phyloP scores from a whole-genome alignment of 92 coral and sea anemone genomes.

The Actinostola sp. region DNA sequence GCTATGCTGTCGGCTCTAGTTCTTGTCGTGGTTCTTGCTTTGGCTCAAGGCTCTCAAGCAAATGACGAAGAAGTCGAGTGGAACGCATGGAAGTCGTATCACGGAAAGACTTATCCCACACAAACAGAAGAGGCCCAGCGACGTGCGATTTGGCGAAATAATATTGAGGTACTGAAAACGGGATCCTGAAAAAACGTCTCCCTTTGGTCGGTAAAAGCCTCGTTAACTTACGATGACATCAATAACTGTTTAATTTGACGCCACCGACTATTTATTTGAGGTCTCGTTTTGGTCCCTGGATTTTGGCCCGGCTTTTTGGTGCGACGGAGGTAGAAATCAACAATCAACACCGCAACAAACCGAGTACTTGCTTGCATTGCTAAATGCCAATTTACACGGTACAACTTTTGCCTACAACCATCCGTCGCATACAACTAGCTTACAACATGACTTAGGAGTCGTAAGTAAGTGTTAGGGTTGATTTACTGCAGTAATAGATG shows the following conservation, averaged over 20 bases:
- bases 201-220: neutral
- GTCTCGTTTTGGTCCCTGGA: too few relatives aligned
- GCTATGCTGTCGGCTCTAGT: conserved; percentile 44
- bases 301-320: too few relatives aligned
- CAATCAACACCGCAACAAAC: too few relatives aligned
- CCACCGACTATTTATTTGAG: too few relatives aligned
- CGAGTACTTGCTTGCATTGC: too few relatives aligned
- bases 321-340: too few relatives aligned
- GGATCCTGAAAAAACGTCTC: neutral
- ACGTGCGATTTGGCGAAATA: conserved; percentile 69
- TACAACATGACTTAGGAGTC: too few relatives aligned
- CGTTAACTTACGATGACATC: neutral
- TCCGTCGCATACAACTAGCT: too few relatives aligned
- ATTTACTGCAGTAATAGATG: too few relatives aligned
- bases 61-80: conserved; percentile 55
- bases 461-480: too few relatives aligned
- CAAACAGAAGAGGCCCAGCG: conserved; percentile 62
- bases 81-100: conserved; percentile 75
- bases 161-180: conserved; percentile 59
- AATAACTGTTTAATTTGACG: neutral
- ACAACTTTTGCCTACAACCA: too few relatives aligned
- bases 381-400: too few relatives aligned
- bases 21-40: conserved; percentile 27
- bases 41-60: conserved; percentile 36
- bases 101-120: conserved; percentile 50